Evolutionary conservation across 1,140 invertebrate species (phyloP), one percentile per base, ranked within the genome.

Genomic region (Leptopilina clavipes): DNA sequence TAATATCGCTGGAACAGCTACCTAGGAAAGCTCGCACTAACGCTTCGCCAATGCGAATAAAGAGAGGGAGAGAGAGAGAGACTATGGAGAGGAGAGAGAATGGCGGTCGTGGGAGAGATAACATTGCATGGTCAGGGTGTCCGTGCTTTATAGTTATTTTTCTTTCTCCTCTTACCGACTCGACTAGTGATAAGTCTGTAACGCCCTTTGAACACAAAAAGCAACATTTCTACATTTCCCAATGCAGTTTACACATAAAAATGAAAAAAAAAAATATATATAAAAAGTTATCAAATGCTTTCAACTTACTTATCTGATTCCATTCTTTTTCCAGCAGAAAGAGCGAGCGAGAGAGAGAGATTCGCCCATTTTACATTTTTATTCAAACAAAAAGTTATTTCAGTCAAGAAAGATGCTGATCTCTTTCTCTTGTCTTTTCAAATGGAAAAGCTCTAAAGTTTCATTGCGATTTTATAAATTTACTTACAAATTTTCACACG

Each of bases 1-100:
- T 87, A 86, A 87, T 87, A 86, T 83, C 80, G 74, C 80, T 71
- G 56, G 74, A 72, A 40, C 37, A 40, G 37, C 37, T 40, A 78
- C 59, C 59, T 71, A 76, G 59, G 74, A 77, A 40, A 40, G 76
- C 78, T 56, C 73, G 52, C 74, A 76, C 76, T 80, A 80, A 75
- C 79, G 76, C 79, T 40, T 76, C 80, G 44, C 75, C 25, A 48
- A 44, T 19, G 12, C 19, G 31, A 72, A 37, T 74, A 74, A 5
- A 70, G 48, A 73, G 8, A 44, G 37, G 70, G 54, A 31, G 25
- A 31, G 73, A 18, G 54, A 70, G 48, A 73, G 8, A 44, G 37
- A n/a, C n/a, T n/a, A n/a, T n/a, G 70, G 54, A 31, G 25, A 31
- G 73, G 14, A 45, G 73, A 19, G 52, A 43, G 54, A 78, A 54